Percentiles rank a stretch among this genome's conserved stretches.
These are phyloP conservation scores for Ochotona curzoniae DNA, from an alignment of 2,113 vertebrate genomes.

Conservation along the genomic window DNA sequence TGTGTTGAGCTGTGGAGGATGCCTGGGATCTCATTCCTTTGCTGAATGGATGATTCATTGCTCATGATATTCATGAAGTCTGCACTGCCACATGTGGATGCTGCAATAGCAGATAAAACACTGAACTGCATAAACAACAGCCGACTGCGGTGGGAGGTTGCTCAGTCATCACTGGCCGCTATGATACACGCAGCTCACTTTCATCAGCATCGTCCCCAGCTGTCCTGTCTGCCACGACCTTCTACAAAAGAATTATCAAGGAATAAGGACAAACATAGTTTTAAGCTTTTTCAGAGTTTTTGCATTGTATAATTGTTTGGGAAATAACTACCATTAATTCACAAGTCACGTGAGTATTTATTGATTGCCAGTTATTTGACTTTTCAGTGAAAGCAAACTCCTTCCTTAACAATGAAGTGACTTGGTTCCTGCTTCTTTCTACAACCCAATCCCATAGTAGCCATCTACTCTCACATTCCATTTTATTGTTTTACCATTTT, in stretches of 20 bases:
- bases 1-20: constrained; percentile 57
- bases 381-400: background rate
- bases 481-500: background rate
- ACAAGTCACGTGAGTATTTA: constrained; percentile 16
- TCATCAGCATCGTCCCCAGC: background rate
- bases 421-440: background rate
- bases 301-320: background rate
- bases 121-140: constrained; percentile 20
- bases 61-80: constrained; percentile 60
- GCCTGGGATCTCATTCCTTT: constrained; percentile 3
- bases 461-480: background rate
- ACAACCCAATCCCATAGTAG: no score
- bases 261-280: background rate
- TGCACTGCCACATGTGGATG: background rate
- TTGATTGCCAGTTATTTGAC: background rate
- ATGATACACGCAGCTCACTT: background rate
- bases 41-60: constrained; percentile 67
- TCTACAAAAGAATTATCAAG: background rate
- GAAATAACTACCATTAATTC: constrained; percentile 40
- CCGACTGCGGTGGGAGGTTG: constrained; percentile 37
- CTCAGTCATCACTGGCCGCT: constrained; percentile 26
- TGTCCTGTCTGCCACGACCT: background rate
- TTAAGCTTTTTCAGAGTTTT: background rate
- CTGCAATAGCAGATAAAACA: constrained; percentile 36
- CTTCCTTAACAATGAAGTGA: background rate